Base-by-base conservation (phyloP, 1,140 invertebrate genomes). In the Drosophila punjabiensis region DNA sequence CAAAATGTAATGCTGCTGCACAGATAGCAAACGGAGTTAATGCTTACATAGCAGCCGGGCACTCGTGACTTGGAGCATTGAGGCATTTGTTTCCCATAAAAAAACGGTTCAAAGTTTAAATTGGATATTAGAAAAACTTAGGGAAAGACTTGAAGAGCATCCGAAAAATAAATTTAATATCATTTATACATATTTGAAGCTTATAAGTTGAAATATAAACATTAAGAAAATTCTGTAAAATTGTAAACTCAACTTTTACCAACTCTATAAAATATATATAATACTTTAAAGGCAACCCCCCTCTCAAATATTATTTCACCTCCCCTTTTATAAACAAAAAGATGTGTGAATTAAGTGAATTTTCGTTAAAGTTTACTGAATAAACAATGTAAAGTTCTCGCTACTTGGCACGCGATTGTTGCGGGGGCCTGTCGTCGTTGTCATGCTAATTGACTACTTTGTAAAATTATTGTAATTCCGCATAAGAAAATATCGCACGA, bases 401-500 rank as follows among this genome's bases (percentile, higher is more conserved):
- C 70, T 53, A 73, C 70, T 56, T 80, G 83, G 71, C 83, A 86
- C 84, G 83, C 84, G 71, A 86, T 43, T 61, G 45, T 10, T 14
- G 47, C n/a, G 20, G 28, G 35, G 35, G 66, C 32, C 30, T 53
- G 50, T 71, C 53, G 30, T 43, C 53, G 63, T 70, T 70, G 69
- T 66, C 81, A 69, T 65, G 85, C 60, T 81, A 88, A 88, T 89
- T 84, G 81, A 84, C 69, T 89, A 84, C 67, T 88, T 85, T 76
- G 84, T 73, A 67, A 74, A 89, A 85, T 85, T 88, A 74, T 81
- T 67, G 69, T 85, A 79, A 81, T 81, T 77, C 69, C 62, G 24
- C 70, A 14, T 47, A 60, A 53, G 66, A 48, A 55, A 35, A 30
- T 39, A 55, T 68, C 30, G 60, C 64, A 71, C 32, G 33, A 16